phyloP scores from a whole-genome alignment of 2,113 vertebrate species.

The Ellobius talpinus region DNA sequence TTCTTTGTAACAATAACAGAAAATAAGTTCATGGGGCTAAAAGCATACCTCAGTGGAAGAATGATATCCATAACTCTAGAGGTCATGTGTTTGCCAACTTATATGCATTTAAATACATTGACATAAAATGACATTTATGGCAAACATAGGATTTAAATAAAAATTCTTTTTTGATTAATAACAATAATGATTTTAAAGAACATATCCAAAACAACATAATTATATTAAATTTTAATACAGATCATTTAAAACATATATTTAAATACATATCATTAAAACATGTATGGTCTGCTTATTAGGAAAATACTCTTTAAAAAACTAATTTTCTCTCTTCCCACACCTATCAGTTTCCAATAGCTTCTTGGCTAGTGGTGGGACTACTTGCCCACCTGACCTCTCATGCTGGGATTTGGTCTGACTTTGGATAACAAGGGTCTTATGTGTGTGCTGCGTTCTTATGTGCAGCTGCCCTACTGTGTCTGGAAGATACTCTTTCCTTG shows the following conservation, averaged over 20 bases:
- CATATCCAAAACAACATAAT: neutral
- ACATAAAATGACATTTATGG: neutral
- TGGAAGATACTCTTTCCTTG: neutral
- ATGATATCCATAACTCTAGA: neutral
- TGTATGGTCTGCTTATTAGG: neutral
- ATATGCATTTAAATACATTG: neutral
- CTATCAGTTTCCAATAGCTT: neutral
- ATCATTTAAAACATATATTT: conserved; percentile 1
- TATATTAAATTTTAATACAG: neutral
- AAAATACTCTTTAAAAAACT: neutral
- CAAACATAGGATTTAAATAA: neutral
- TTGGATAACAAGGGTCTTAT: neutral
- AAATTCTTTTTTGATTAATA: neutral
- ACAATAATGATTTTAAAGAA: conserved; percentile 1
- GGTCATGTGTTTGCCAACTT: neutral
- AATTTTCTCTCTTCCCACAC: neutral
- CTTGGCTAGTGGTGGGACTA: neutral
- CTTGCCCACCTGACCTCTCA: neutral
- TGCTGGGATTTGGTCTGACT: neutral
- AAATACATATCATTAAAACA: neutral
- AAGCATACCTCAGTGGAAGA: neutral
- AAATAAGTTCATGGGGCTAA: neutral
- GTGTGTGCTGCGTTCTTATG: neutral
- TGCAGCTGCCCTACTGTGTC: neutral
- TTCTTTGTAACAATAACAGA: neutral